Evolutionary conservation across 1,140 invertebrate species (phyloP).

Genomic region (Nasonia giraulti): DNA sequence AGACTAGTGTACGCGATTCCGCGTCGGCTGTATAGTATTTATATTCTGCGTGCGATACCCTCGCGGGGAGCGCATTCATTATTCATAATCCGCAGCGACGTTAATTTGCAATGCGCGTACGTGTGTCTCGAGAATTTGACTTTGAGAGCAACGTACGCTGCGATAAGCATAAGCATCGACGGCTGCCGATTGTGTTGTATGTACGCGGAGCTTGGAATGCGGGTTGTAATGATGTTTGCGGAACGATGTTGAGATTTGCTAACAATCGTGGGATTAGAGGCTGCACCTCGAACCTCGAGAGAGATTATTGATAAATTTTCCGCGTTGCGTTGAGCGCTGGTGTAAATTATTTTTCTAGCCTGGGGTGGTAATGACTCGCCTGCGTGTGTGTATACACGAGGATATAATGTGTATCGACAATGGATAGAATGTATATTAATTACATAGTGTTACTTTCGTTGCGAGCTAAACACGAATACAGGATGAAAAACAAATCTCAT

Average conservation of each 20-base stretch:
- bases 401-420: neutral
- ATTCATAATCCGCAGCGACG: conserved; percentile 28
- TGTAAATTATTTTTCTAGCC: neutral
- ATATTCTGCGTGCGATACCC: neutral
- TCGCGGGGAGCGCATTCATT: conserved; percentile 4
- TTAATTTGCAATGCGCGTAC: conserved; percentile 19
- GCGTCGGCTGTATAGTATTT: neutral
- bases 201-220: neutral
- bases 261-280: neutral
- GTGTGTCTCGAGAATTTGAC: conserved; percentile 16
- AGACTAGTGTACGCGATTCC: neutral
- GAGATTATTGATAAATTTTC: neutral
- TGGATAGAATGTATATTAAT: neutral
- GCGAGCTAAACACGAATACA: too few relatives aligned
- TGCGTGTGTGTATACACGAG: neutral
- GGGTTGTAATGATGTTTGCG: neutral
- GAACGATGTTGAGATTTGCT: neutral
- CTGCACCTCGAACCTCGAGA: neutral
- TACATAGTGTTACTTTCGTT: neutral
- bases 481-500: neutral
- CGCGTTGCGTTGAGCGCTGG: neutral
- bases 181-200: neutral
- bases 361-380: neutral
- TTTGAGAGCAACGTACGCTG: conserved; percentile 9
- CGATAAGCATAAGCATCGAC: neutral